phyloP scores from a whole-genome alignment of 2,888 invertebrate species.

The Meteorus cinctellus region DNA sequence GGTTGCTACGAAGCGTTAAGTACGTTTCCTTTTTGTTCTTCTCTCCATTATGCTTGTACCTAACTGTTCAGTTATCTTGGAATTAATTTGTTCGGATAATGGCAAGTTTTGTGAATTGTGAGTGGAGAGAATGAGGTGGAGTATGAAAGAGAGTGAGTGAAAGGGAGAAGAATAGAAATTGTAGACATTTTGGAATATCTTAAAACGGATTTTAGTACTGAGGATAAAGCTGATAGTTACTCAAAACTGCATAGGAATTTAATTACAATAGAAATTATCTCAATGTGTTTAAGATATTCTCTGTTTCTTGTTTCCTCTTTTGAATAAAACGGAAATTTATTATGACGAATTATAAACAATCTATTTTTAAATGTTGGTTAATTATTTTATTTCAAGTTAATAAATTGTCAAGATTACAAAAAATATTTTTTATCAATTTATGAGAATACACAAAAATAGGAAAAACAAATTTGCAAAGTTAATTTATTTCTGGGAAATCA shows the following conservation, averaged over 20 bases:
- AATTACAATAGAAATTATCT: neutral
- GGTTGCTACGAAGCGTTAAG: constrained; percentile 50
- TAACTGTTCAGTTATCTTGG: constrained; percentile 69
- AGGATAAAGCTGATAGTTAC: constrained; percentile 14
- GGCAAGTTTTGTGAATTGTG: constrained; percentile 60
- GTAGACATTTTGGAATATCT: constrained; percentile 5
- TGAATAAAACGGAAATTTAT: neutral
- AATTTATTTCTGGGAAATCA: too few relatives aligned
- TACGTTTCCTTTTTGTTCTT: constrained; percentile 63
- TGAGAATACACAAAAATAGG: too few relatives aligned
- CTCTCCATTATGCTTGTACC: constrained; percentile 65
- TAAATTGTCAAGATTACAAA: too few relatives aligned
- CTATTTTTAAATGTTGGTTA: too few relatives aligned
- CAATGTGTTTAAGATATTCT: neutral
- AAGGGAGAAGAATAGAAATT: constrained; percentile 6
- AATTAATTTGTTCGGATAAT: constrained; percentile 71
- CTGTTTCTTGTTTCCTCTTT: neutral
- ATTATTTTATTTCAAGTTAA: too few relatives aligned
- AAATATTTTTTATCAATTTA: too few relatives aligned
- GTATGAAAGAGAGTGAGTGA: constrained; percentile 22
- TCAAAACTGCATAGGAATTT: neutral
- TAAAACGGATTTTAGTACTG: constrained; percentile 38
- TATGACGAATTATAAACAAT: too few relatives aligned
- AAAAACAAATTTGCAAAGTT: too few relatives aligned
- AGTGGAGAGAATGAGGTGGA: constrained; percentile 16